These are phyloP conservation scores for Gymnorhina tibicen DNA, from an alignment of 2,113 vertebrate species.

Conservation along the genomic window DNA sequence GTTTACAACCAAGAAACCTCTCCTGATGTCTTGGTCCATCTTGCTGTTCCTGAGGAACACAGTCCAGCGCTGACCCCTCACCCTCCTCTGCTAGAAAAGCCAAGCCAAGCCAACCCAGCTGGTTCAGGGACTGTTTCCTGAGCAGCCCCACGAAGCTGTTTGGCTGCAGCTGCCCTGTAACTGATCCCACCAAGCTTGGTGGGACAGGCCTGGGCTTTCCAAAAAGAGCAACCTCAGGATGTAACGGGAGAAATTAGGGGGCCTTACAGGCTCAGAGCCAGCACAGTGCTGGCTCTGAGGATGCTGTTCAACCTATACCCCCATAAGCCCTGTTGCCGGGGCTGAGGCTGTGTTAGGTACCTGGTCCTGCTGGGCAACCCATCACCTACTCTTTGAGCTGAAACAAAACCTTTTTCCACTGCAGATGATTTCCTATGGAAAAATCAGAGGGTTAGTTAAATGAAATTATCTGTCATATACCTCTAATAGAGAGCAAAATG, in stretches of 20 bases:
- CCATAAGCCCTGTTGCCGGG: neutral
- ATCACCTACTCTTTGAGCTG: neutral
- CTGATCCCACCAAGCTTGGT: neutral
- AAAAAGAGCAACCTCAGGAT: neutral
- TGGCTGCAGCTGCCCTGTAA: neutral
- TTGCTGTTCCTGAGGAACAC: neutral
- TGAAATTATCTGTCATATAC: neutral
- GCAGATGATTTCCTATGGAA: neutral
- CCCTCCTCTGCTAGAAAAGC: neutral
- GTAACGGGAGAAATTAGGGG: conserved; percentile 31
- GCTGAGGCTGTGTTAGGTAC: neutral
- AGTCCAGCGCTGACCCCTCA: neutral
- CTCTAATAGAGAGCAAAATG: neutral
- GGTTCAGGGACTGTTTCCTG: neutral
- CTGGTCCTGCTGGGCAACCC: neutral
- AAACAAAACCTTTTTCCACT: neutral
- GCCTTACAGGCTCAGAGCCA: conserved; percentile 21
- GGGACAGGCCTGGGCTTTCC: neutral
- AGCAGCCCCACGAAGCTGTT: neutral
- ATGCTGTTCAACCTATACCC: neutral
- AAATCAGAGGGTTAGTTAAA: neutral
- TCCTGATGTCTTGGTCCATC: neutral
- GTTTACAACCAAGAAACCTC: neutral
- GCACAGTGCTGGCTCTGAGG: neutral
- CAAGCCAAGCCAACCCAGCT: neutral